Evolutionary conservation across 2,113 vertebrate species (phyloP).

Genomic region (Neotoma lepida): DNA sequence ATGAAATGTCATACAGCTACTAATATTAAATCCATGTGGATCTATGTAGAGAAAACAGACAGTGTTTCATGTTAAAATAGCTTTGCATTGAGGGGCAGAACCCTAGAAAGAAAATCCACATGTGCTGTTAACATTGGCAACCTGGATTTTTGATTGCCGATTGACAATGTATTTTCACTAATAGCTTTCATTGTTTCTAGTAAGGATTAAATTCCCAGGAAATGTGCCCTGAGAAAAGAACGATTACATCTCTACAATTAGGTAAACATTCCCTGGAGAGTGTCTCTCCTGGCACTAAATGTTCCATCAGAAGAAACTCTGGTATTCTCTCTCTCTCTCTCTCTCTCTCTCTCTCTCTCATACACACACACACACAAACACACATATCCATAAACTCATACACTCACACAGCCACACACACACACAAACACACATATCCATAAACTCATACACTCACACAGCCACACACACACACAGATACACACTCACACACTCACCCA

Average conservation of each 20-base stretch:
- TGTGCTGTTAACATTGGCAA: not conserved
- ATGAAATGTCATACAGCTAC: slow-evolving; percentile 79
- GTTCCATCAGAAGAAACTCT: not conserved
- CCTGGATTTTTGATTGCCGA: not conserved
- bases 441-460: not conserved
- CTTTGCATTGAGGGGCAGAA: not conserved
- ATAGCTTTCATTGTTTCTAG: not conserved
- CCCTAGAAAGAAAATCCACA: not conserved
- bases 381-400: not conserved
- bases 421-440: not conserved
- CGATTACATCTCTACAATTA: not conserved
- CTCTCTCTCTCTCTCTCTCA: too few relatives aligned
- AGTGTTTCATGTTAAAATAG: not conserved
- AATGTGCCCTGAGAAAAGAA: not conserved
- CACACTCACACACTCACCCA: not conserved
- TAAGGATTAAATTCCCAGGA: not conserved
- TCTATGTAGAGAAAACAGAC: slow-evolving; percentile 33
- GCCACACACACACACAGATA: not conserved
- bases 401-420: not conserved
- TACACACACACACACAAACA: not conserved
- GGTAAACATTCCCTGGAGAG: not conserved
- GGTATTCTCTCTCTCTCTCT: too few relatives aligned
- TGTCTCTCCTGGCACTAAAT: not conserved
- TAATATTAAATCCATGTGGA: slow-evolving; percentile 56
- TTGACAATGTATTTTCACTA: not conserved